phyloP scores from a whole-genome alignment of 1,140 invertebrate genomes.

The Zaprionus ornatus region DNA sequence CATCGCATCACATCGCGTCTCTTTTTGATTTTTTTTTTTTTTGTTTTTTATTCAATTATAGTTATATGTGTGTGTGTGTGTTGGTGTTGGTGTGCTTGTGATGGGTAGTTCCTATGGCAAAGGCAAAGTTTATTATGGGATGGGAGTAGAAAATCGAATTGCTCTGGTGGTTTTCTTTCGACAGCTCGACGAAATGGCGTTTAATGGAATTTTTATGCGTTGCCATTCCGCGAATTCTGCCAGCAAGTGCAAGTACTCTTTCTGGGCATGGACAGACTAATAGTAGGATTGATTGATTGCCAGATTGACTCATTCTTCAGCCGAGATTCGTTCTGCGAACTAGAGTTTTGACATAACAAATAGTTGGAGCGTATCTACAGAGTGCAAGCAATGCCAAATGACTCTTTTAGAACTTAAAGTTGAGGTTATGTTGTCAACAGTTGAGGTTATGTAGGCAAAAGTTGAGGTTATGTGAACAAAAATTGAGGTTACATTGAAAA shows the following conservation, averaged over 20 bases:
- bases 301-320: conserved; percentile 2
- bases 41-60: conserved; percentile 75
- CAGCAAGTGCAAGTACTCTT: conserved; percentile 11
- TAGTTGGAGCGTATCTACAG: conserved; percentile 10
- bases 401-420: no score
- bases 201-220: conserved; percentile 59
- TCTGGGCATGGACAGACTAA: not conserved
- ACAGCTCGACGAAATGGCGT: conserved; percentile 46
- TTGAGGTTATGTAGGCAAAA: no score
- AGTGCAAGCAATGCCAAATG: conserved; percentile 8
- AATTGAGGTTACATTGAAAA: no score
- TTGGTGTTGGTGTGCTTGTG: not conserved
- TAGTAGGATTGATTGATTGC: not conserved
- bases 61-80: conserved; percentile 44
- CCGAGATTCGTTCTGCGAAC: conserved; percentile 14
- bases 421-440: not conserved
- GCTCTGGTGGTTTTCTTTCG: conserved; percentile 54
- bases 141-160: conserved; percentile 58
- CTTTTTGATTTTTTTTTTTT: conserved; percentile 6
- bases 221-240: conserved; percentile 26
- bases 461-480: no score
- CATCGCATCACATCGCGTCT: not conserved
- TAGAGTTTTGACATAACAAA: conserved; percentile 26
- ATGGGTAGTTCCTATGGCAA: conserved; percentile 35
- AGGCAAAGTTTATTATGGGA: conserved; percentile 50